Percentiles rank a stretch among this genome's conserved stretches.
Evolutionary conservation across 2,797 vertebrate species (phyloP).

Genomic region (Staurois parvus): DNA sequence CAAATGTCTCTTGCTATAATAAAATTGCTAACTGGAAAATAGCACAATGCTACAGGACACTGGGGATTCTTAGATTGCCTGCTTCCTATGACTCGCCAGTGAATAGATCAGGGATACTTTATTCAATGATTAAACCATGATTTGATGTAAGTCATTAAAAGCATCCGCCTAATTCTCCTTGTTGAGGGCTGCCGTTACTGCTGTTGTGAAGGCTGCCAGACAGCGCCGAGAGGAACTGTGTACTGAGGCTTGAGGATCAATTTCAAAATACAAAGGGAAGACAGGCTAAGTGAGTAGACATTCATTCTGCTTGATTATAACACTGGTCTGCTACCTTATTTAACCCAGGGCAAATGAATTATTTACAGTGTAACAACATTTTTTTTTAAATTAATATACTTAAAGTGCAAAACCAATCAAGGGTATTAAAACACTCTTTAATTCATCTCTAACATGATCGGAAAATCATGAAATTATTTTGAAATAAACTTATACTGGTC

Average conservation of each 20-base stretch:
- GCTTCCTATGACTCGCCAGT: slow-evolving; percentile 34
- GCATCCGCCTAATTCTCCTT: slow-evolving; percentile 54
- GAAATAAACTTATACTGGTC: too few species aligned
- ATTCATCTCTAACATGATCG: too few species aligned
- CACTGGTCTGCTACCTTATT: background rate
- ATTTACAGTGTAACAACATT: background rate
- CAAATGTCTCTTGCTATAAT: slow-evolving; percentile 19
- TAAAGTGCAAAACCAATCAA: too few species aligned
- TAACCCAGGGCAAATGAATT: background rate
- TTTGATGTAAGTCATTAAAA: slow-evolving; percentile 54
- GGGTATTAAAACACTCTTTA: too few species aligned
- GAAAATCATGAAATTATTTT: too few species aligned
- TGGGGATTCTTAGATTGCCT: slow-evolving; percentile 36
- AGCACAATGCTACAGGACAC: slow-evolving; percentile 26
- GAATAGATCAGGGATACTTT: slow-evolving; percentile 40
- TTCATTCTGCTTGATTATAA: background rate
- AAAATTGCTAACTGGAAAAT: slow-evolving; percentile 36
- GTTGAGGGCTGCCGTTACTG: slow-evolving; percentile 50
- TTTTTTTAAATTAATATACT: background rate
- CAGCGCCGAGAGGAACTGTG: background rate
- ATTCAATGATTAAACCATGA: slow-evolving; percentile 59
- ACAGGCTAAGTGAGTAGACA: background rate
- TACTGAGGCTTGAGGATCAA: background rate
- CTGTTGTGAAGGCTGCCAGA: slow-evolving; percentile 17
- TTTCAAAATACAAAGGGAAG: background rate